Base-by-base conservation (phyloP, 92 coral and sea anemone species). In the Paramuricea clavata region DNA sequence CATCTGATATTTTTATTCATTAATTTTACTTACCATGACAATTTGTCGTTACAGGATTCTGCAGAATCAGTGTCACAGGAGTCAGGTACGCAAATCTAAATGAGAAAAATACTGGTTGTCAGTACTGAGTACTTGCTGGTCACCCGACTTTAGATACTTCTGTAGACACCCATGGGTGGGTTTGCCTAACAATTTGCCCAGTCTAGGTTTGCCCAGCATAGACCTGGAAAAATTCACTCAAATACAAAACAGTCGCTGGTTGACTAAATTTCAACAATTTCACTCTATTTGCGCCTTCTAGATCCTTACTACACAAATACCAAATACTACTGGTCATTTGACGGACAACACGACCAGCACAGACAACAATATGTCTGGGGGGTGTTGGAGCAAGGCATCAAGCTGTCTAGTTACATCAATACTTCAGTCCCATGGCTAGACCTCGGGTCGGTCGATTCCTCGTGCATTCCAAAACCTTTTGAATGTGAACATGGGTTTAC, bases 401-500 rank as follows among this genome's bases (percentile, higher is more conserved):
- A 61, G 12, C 82, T 76, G 27, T 76, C 82, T 0, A 76, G 35
- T 31, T 16, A 54, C 25, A 54, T 0, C 12, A 50, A 50, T 10
- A 28, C 15, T 23, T 76, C 82, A 26, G 17, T 31, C 0, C 68
- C 82, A 28, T 54, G 82, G 82, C 34, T 76, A 54, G 90, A 85
- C 77, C 78, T 95, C 15, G 95, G 94, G 0, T 34, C 90, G 81
- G 82, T 91, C 39, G 83, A 94, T 27, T 33, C 19, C 31, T 81
- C 93, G 15, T 95, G 98, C 36, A 89, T 95, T n/a, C 86, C 91
- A 50, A 85, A 91, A 78, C 98, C 98, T 59, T 92, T 88, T 26
- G 22, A 33, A 6, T 95, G 98, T 65, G 54, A 82, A 23, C 65
- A 57, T 28, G 98, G 98, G 0, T 95, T 95, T 41, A 94, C 98